phyloP scores from a whole-genome alignment of 1,140 invertebrate species.

The Fopius arisanus region DNA sequence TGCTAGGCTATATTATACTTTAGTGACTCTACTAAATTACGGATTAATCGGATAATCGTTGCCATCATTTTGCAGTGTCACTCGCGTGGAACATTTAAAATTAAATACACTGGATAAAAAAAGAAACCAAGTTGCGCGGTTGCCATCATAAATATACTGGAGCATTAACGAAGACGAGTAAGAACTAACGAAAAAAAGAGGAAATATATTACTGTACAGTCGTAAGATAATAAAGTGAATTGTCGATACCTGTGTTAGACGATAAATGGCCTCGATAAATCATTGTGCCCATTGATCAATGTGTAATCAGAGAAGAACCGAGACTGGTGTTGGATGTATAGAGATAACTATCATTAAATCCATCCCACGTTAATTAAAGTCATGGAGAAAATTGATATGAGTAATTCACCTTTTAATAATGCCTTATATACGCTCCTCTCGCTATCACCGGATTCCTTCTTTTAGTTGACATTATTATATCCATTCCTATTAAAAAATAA shows the following conservation, averaged over 20 bases:
- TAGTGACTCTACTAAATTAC: conserved; percentile 29
- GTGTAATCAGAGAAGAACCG: conserved; percentile 61
- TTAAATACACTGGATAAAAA: conserved; percentile 10
- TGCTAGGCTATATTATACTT: conserved; percentile 28
- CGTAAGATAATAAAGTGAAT: conserved; percentile 58
- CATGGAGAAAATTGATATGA: not conserved
- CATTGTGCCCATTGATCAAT: not conserved
- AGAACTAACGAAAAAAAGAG: conserved; percentile 26
- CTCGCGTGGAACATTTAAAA: conserved; percentile 44
- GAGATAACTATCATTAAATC: conserved; percentile 33
- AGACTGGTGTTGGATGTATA: conserved; percentile 56
- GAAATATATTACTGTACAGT: conserved; percentile 53
- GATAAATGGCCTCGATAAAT: conserved; percentile 14
- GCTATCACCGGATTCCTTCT: not conserved
- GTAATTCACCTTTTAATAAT: not conserved
- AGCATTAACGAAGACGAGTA: not conserved
- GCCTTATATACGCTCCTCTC: not conserved
- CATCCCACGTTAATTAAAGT: conserved; percentile 13
- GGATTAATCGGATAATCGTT: conserved; percentile 36
- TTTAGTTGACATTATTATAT: too few relatives aligned
- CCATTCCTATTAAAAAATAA: too few relatives aligned
- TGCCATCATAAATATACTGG: conserved; percentile 15
- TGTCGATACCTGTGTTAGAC: conserved; percentile 54
- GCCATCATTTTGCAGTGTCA: conserved; percentile 51
- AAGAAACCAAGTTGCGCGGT: conserved; percentile 20